Evolutionary conservation across 2,113 vertebrate genomes (phyloP), one percentile per base, ranked within the genome.

Genomic region (Aix galericulata): DNA sequence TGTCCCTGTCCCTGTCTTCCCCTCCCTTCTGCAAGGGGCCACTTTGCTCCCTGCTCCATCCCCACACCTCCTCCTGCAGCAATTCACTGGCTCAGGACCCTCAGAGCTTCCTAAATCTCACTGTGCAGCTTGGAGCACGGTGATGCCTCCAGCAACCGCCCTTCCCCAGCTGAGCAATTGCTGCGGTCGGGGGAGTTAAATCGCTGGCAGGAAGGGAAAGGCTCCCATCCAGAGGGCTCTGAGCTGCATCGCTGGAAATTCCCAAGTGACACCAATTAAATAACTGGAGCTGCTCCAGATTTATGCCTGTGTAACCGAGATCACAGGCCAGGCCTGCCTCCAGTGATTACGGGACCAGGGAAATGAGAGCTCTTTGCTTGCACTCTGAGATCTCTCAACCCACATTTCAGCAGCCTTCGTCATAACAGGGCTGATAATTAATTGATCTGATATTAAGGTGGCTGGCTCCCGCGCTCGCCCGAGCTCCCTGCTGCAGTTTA

Each of bases 321-420:
- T 58, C 69, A 25, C 73, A 31, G 86, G 64, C 58, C 83, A 26
- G 81, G 66, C 63, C 94, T 94, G 77, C 74, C 94, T 60, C 36
- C 81, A 66, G 93, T 1, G 2, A 60, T 72, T n/a, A 36, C 1
- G 6, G 72, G 80, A 1, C 29, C 1, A 27, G 83, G 38, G 83
- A 73, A 84, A 79, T 0, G 64, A 88, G 93, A 84, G 76, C 92
- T 76, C 73, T 32, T 50, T 13, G 86, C 88, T 64, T 29, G 90
- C 58, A 8, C 86, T 96, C 83, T 0, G 84, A 66, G 84, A 17
- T 58, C 86, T 76, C 74, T 86, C 94, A 95, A 52, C 78, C 94
- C 96, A 89, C 93, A 91, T 96, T 91, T 95, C 96, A 94, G 62
- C 92, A 52, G 91, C 84, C 79, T 86, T 38, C 52, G 2, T 74